Evolutionary conservation across 2,888 invertebrate species (phyloP).

Genomic region (Bellardia bayeri): DNA sequence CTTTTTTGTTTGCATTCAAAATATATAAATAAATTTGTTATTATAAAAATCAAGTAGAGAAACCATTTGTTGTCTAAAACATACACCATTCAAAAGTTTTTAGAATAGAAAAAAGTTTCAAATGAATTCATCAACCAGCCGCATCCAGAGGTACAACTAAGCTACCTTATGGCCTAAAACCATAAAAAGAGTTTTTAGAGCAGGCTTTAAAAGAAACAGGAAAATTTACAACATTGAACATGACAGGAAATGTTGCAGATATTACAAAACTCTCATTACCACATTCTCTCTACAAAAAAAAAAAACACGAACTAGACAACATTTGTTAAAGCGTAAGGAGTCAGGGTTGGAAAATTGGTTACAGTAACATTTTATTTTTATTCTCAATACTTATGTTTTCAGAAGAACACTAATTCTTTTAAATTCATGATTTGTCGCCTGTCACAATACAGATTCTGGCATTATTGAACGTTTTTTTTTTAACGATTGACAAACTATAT

Average conservation of each 20-base stretch:
- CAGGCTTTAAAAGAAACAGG: constrained; percentile 28
- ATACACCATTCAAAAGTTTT: constrained; percentile 20
- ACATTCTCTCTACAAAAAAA: background rate
- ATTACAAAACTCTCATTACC: background rate
- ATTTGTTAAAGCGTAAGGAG: background rate
- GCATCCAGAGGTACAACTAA: background rate
- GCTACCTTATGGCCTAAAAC: constrained; percentile 24
- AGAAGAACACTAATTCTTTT: no score
- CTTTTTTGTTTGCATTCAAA: background rate
- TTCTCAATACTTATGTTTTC: no score
- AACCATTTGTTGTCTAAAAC: constrained; percentile 25
- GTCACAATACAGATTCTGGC: no score
- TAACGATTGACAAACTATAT: no score
- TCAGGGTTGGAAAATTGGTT: no score
- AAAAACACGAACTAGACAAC: background rate
- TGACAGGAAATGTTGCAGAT: constrained; percentile 51
- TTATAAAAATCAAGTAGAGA: constrained; percentile 16
- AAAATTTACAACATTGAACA: constrained; percentile 37
- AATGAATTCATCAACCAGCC: constrained; percentile 51
- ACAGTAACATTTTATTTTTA: no score
- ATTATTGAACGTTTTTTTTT: no score
- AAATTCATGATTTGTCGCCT: no score
- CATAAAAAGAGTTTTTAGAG: constrained; percentile 6
- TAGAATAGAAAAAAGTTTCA: background rate
- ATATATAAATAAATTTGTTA: constrained; percentile 8